phyloP scores from a whole-genome alignment of 2,888 invertebrate genomes.

The Pollenia labialis region DNA sequence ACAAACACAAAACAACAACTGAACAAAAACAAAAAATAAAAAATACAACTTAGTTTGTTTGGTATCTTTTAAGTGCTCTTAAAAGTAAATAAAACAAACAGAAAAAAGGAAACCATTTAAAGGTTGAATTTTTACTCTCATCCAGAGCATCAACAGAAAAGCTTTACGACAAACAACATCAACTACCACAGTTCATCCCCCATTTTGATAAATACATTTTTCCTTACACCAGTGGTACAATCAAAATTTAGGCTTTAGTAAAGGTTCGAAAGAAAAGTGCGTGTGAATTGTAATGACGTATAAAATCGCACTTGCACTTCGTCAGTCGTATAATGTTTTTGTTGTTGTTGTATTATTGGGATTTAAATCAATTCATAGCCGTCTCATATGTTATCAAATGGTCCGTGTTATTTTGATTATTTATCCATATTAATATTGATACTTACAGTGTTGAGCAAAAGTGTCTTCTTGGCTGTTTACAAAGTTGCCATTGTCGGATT shows the following conservation, averaged over 20 bases:
- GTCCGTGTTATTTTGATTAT: slow-evolving; percentile 65
- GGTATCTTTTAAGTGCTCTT: slow-evolving; percentile 82
- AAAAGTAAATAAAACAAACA: slow-evolving; percentile 68
- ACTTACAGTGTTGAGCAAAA: slow-evolving; percentile 40
- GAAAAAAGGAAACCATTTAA: slow-evolving; percentile 82
- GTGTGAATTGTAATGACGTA: slow-evolving; percentile 83
- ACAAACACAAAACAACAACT: slow-evolving; percentile 54
- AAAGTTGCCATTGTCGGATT: too few relatives aligned
- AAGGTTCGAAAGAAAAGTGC: slow-evolving; percentile 66
- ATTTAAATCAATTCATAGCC: slow-evolving; percentile 42
- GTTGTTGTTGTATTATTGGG: slow-evolving; percentile 26
- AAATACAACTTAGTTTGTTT: slow-evolving; percentile 62
- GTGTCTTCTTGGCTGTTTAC: not conserved
- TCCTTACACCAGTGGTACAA: slow-evolving; percentile 17
- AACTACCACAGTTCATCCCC: slow-evolving; percentile 50
- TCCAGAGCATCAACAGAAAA: slow-evolving; percentile 25
- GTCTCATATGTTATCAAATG: slow-evolving; percentile 70
- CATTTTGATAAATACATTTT: slow-evolving; percentile 25
- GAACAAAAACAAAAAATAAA: slow-evolving; percentile 23
- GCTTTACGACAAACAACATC: slow-evolving; percentile 26
- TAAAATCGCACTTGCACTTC: slow-evolving; percentile 66
- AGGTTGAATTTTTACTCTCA: slow-evolving; percentile 68
- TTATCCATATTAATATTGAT: slow-evolving; percentile 26
- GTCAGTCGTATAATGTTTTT: not conserved
- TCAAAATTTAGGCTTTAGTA: not conserved